Base-by-base conservation (phyloP, 37 sponge, comb jelly and placozoan genomes). In the Petrosia ficiformis region DNA sequence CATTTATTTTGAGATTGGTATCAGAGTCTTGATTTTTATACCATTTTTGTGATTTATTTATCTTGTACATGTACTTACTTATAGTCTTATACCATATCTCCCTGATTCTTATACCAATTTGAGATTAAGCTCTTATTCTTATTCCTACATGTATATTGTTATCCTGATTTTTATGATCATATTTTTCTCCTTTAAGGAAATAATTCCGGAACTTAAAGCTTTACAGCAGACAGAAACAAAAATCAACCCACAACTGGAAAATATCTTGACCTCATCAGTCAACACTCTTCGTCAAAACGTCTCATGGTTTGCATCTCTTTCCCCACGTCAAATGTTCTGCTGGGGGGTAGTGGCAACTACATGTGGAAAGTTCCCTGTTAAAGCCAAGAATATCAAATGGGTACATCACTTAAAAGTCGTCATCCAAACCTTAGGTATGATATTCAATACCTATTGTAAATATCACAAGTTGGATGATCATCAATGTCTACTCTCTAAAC, bases 271-370 rank as follows among this genome's bases (percentile, higher is more conserved):
- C 6, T 24, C 26, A 6, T 61, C 63, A 26, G 63, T 61, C 5
- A 61, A 11, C 63, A 8, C 26, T 22, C 63, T 61, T 6, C 5
- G 14, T 22, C 63, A 61, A 26, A 42, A 73, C 24, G 58, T 79
- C 28, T 67, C 43, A 2, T 85, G 86, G 86, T 57, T 85, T 1
- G 25, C 42, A 2, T 39, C 36, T 30, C 70, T 85, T 39, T 54
- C 86, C 21, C 39, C 73, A 30, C 74, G 75, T 44, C 86, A 86
- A 41, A 40, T 32, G 3, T 86, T 86, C 72, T 86, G 81, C 40
- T 86, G 86, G 86, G 86, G 86, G 1, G 43, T 86, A n/a, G 60
- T 86, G 24, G 75, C 86, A 42, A 44, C 81, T n/a, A 78, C 67
- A 39, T 75, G 64, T 30, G 44, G 61, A 2, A 80, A 80, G 63